These are phyloP conservation scores for Tolypeutes matacus DNA, from an alignment of 2,797 vertebrate genomes.

Conservation along the genomic window DNA sequence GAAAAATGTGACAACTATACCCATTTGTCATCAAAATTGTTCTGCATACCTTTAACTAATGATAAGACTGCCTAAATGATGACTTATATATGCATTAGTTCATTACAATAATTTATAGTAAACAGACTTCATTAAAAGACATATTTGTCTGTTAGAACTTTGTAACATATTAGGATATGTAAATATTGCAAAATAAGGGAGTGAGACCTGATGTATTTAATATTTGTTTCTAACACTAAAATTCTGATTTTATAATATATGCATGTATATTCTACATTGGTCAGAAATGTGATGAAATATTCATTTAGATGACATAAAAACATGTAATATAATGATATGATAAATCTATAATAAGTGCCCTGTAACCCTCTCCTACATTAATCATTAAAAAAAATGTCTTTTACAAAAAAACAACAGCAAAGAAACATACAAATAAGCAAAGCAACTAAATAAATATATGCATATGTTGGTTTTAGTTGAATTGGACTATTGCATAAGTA, in stretches of 20 bases:
- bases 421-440: background rate
- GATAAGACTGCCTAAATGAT: background rate
- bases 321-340: background rate
- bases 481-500: slow-evolving; percentile 44
- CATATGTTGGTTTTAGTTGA: background rate
- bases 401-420: background rate
- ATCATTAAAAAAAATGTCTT: background rate
- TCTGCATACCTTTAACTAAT: background rate
- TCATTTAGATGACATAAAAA: background rate
- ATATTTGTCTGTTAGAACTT: background rate
- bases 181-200: background rate
- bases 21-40: slow-evolving; percentile 9
- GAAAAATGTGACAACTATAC: background rate
- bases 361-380: background rate
- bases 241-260: background rate
- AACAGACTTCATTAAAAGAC: background rate
- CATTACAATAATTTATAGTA: background rate
- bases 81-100: background rate
- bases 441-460: background rate
- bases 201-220: background rate
- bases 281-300: background rate
- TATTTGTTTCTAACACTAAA: background rate
- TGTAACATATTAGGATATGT: background rate
- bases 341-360: background rate
- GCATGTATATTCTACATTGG: background rate